Conservation (phyloP, 2,113 vertebrate species). For the Mustela lutreola region DNA sequence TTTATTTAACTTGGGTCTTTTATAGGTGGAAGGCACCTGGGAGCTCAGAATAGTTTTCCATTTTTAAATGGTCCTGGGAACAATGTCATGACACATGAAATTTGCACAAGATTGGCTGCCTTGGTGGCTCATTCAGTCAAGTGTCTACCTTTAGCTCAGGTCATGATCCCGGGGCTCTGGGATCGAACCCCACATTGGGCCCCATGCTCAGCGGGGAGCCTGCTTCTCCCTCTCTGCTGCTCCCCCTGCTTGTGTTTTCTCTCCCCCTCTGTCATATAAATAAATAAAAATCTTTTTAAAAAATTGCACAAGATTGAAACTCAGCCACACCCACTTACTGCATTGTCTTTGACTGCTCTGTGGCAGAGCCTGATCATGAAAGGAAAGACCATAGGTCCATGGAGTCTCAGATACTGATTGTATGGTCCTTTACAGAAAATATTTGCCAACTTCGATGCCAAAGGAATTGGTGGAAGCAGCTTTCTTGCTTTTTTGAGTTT, state of each 20-base stretch:
- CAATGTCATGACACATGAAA: slow-evolving; percentile 11
- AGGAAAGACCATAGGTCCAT: background rate
- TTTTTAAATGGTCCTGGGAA: background rate
- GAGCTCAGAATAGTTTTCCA: slow-evolving; percentile 17
- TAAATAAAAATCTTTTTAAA: background rate
- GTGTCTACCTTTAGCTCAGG: background rate
- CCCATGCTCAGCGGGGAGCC: background rate
- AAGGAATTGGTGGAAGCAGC: background rate
- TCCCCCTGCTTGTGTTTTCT: background rate
- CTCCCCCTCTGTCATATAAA: background rate
- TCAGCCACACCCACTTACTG: background rate
- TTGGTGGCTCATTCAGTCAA: background rate
- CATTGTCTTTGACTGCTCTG: background rate
- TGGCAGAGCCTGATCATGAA: background rate
- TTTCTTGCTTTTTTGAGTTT: background rate
- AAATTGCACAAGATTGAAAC: slow-evolving; percentile 9
- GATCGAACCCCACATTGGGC: background rate
- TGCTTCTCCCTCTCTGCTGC: background rate
- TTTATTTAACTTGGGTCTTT: background rate
- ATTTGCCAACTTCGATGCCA: background rate
- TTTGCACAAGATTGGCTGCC: background rate
- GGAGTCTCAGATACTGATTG: background rate
- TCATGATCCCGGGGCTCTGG: background rate
- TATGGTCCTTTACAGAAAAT: background rate
- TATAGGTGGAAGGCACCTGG: background rate